Evolutionary conservation across 1,140 invertebrate species (phyloP), one percentile per base, ranked within the genome.

Genomic region (Diabrotica virgifera): DNA sequence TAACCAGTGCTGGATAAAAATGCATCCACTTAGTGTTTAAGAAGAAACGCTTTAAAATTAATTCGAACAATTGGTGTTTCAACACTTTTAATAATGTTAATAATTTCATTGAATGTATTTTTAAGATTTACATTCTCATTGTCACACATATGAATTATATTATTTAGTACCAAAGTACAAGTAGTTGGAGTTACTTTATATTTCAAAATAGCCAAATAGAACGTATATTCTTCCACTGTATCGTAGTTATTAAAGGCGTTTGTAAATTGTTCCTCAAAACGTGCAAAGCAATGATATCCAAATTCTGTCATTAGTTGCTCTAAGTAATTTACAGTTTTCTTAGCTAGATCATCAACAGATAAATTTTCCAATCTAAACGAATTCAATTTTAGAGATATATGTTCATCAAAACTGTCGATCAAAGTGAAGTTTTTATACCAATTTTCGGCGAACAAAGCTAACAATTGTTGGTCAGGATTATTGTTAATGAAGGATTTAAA

Each of bases 201-300:
- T 14, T 10, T 50, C 14, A 60, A 52, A 51, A 60, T 60, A 5
- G 50, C 24, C 40, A 51, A 36, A 52, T 35, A 36, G n/a, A 60
- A 50, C n/a, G 13, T 24, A 52, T 60, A 60, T 11, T 10, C 51
- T 11, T 60, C 40, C 24, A 24, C 24, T 4, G 24, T 24, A 5
- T 24, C 4, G 24, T 24, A 24, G 24, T 24, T 24, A 24, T 24
- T 24, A 24, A 24, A 24, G 24, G 24, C 24, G 24, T 24, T 24
- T 4, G 1, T 24, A 11, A 62, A n/a, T 62, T 36, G 11, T 12
- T 62, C 51, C 5, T 7, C 38, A 40, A 62, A 62, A 8, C 24
- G 35, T 5, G 36, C 13, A 12, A 37, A 62, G n/a, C 37, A 36
- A 36, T 54, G 37, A 37, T n/a, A 24, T 9, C 60, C 60, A 12